Evolutionary conservation across 2,888 invertebrate species (phyloP), one percentile per base, ranked within the genome.

Genomic region (Cheilosia impressa): DNA sequence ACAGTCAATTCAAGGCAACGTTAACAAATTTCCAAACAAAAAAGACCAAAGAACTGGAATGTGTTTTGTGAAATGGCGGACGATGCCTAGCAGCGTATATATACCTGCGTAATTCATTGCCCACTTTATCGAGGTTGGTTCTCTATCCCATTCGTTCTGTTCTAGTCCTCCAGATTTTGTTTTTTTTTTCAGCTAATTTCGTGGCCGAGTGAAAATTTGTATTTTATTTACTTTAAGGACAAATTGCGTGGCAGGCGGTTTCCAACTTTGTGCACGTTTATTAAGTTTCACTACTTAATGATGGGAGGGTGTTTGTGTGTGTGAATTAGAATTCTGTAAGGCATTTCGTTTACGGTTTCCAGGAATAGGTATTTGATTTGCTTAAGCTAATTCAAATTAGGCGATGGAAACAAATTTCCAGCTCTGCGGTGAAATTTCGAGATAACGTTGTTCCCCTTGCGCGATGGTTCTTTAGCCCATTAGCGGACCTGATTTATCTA

Each of bases 181-280:
- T 34, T 5, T 2, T 13, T 38, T 38, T 27, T 43, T 27, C 0
- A 76, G 65, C 71, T 76, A 65, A 84, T 79, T 84, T 78, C 63
- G 22, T 63, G 58, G 72, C 52, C 63, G 53, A 83, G 83, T 73
- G 68, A 73, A 73, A 62, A 65, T 58, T 79, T 71, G 43, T 75
- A 62, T 84, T 79, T 84, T 71, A 79, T 84, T 84, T 80, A 66
- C 79, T 55, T 55, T 17, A 31, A 63, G 45, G n/a, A 41, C 68
- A 72, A 45, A 58, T 24, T 17, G 9, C 43, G 27, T 72, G 34
- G 15, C 55, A 17, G 34, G 38, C 52, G 17, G 2, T 47, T 60
- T 5, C 31, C 10, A 76, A 52, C 41, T 24, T 50, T 41, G n/a
- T 52, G 13, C 60, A 53, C 55, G 77, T 76, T 69, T 77, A 77